phyloP scores from a whole-genome alignment of 23 tunicate genomes.

The Halocynthia aurantium region DNA sequence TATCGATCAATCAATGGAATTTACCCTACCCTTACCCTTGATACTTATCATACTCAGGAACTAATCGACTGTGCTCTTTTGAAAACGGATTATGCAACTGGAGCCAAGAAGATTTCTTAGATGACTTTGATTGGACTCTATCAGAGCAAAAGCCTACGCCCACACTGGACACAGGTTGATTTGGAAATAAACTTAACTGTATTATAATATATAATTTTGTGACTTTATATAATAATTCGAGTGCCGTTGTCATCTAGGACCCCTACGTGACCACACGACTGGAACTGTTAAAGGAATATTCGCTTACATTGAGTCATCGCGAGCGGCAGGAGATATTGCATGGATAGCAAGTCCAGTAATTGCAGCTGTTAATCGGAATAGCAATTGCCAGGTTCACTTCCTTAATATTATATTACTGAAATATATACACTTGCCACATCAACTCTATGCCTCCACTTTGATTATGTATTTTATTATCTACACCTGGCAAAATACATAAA shows the following conservation, averaged over 20 bases:
- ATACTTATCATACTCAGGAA: constrained; percentile 14
- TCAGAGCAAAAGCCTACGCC: constrained; percentile 29
- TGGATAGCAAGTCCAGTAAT: constrained; percentile 64
- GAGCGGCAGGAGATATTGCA: constrained; percentile 49
- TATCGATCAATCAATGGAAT: too few species aligned
- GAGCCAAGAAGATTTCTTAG: constrained; percentile 45
- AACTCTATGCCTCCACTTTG: too few species aligned
- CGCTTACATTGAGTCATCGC: constrained; percentile 31
- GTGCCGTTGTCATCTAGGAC: constrained; percentile 30
- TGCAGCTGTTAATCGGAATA: constrained; percentile 9
- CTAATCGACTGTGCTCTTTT: constrained; percentile 37
- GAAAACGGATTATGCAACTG: constrained; percentile 60
- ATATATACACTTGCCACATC: too few species aligned
- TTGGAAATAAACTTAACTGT: neutral
- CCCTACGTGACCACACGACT: constrained; percentile 73
- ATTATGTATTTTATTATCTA: too few species aligned
- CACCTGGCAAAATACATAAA: too few species aligned
- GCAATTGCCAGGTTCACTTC: constrained; percentile 41
- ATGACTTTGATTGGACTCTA: constrained; percentile 70
- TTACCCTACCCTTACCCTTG: too few species aligned
- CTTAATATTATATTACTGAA: neutral
- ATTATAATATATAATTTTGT: neutral
- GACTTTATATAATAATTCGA: neutral
- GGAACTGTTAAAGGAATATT: constrained; percentile 31
- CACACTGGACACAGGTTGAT: constrained; percentile 45